Conservation (phyloP, 2,797 vertebrate species). For the Melanotaenia boesemani region DNA sequence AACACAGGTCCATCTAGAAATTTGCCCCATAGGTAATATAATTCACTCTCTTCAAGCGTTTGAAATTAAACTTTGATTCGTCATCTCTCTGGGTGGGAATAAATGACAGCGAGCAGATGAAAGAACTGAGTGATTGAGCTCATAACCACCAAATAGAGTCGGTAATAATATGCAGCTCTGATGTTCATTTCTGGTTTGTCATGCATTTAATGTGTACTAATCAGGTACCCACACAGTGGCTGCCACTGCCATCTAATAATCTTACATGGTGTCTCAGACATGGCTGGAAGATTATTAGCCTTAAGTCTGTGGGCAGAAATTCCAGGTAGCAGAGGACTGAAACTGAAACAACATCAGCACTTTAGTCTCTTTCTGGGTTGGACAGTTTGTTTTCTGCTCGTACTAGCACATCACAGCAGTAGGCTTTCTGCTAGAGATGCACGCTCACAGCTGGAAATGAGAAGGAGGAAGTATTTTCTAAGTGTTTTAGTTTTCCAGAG, state of each 20-base stretch:
- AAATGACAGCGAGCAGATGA: background rate
- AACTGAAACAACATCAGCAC: no score
- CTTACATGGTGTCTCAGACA: background rate
- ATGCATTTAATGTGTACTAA: no score
- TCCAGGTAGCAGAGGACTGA: no score
- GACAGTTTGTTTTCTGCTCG: no score
- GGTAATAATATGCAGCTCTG: background rate
- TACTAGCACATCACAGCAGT: no score
- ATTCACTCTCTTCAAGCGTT: background rate
- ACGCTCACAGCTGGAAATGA: no score
- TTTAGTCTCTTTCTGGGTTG: no score
- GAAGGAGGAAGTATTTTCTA: no score
- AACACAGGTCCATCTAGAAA: slow-evolving; percentile 12
- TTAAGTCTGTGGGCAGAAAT: background rate
- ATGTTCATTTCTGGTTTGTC: slow-evolving; percentile 1
- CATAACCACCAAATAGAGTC: background rate
- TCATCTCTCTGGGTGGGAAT: background rate
- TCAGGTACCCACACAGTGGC: background rate
- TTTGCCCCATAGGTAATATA: background rate
- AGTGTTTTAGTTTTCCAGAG: no score
- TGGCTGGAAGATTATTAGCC: slow-evolving; percentile 4
- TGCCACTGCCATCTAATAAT: background rate
- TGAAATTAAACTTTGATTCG: background rate
- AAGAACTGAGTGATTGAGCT: slow-evolving; percentile 14
- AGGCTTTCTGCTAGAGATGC: no score